Evolutionary conservation across 1,140 invertebrate genomes (phyloP).

Genomic region (Pseudomyrmex cubaensis): DNA sequence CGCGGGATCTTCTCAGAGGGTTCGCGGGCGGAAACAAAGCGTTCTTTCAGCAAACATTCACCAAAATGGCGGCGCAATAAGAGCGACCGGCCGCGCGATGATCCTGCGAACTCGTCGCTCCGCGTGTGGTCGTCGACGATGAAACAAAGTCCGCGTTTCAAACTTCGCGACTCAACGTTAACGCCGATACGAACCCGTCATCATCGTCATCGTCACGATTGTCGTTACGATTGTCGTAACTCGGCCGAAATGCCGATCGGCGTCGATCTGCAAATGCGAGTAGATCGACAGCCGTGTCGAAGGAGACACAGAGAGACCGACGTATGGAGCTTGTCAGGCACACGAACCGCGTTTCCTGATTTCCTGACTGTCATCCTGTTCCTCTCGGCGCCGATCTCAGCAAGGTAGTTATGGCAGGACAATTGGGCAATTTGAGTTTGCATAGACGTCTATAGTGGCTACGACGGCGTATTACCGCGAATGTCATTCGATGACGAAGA

Average conservation of each 20-base stretch:
- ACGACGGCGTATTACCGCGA: slow-evolving; percentile 4
- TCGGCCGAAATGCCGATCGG: slow-evolving; percentile 37
- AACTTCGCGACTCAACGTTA: slow-evolving; percentile 47
- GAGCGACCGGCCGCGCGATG: slow-evolving; percentile 7
- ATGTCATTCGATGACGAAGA: slow-evolving; percentile 33
- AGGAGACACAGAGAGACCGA: slow-evolving; percentile 6
- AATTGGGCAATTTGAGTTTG: slow-evolving; percentile 56
- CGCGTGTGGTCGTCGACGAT: slow-evolving; percentile 65
- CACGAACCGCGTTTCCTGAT: slow-evolving; percentile 44
- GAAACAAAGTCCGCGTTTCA: slow-evolving; percentile 61
- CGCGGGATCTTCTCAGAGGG: background rate
- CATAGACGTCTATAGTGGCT: slow-evolving; percentile 27
- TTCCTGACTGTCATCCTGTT: slow-evolving; percentile 46
- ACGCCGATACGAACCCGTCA: slow-evolving; percentile 17
- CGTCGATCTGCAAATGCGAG: slow-evolving; percentile 34
- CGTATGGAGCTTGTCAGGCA: slow-evolving; percentile 45
- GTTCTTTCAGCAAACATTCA: slow-evolving; percentile 58
- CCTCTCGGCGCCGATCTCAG: slow-evolving; percentile 28
- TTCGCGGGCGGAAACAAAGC: slow-evolving; percentile 60
- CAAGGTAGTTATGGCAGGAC: slow-evolving; percentile 45
- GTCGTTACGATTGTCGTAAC: too few relatives aligned
- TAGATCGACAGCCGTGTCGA: slow-evolving; percentile 9
- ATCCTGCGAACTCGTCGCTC: slow-evolving; percentile 23
- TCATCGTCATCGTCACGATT: slow-evolving; percentile 23
- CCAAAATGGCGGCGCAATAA: slow-evolving; percentile 39